Evolutionary conservation across 2,797 vertebrate species (phyloP).

Genomic region (Muraenolepis orangiensis): DNA sequence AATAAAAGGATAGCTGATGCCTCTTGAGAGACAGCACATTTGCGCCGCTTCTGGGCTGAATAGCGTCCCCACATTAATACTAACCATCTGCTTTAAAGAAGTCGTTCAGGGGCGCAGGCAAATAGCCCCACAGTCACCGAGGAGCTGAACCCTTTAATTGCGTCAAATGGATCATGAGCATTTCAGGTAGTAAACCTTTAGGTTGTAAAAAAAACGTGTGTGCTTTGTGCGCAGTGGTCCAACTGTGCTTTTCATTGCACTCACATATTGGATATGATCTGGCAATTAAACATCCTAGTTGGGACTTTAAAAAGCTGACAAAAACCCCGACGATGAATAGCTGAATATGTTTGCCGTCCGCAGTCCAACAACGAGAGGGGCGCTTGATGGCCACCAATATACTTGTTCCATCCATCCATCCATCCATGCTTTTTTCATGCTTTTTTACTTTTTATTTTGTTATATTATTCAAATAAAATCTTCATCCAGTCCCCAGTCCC

Average conservation of each 20-base stretch:
- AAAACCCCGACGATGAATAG: background rate
- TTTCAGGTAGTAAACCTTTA: background rate
- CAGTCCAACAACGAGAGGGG: too few relatives aligned
- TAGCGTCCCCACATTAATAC: background rate
- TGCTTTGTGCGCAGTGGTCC: background rate
- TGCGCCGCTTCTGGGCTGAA: background rate
- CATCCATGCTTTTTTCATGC: too few relatives aligned
- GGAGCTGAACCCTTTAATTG: background rate
- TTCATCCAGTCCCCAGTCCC: too few relatives aligned
- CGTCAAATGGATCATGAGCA: constrained; percentile 1
- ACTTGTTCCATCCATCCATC: too few relatives aligned
- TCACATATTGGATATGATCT: background rate
- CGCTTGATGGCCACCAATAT: too few relatives aligned
- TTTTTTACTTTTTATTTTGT: too few relatives aligned
- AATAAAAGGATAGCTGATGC: background rate
- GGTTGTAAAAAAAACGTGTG: background rate
- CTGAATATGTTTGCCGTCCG: too few relatives aligned
- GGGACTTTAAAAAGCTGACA: background rate
- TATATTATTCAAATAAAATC: too few relatives aligned
- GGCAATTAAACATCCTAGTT: background rate
- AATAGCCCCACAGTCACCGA: background rate
- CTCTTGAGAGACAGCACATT: background rate
- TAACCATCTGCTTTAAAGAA: background rate
- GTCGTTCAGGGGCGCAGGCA: background rate
- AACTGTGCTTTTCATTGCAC: background rate